Base-by-base conservation (phyloP, 2,113 vertebrate species). In the Lates calcarifer region DNA sequence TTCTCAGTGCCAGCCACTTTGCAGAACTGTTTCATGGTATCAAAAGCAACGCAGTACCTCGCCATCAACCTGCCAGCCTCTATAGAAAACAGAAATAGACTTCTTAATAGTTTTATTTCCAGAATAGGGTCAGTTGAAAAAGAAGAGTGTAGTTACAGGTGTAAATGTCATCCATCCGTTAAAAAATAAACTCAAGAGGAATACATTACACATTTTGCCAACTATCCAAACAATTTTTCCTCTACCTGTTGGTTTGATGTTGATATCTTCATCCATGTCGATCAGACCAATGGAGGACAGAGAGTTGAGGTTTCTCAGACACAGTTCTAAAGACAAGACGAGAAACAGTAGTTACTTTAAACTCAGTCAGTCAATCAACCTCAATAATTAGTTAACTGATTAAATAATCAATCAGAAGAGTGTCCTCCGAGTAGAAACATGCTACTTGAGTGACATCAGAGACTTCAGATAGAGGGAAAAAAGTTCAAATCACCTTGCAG, bases 161-260 rank as follows among this genome's bases (percentile, higher is more conserved):
- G 17, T n/a, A 55, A 41, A 29, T 47, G 10, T 28, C 20, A 39
- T n/a, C 1, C 35, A 41, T 5, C 1, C 2, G 35, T 33, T n/a
- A 60, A 67, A 35, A 47, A 51, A 12, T 22, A 2, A 67, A 20
- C 33, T 18, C 28, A 47, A 61, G 18, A 20, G 7, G 12, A 62
- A 11, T 2, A 66, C 1, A 35, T 28, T 24, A 13, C 20, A 6
- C 29, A 53, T 29, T 26, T 53, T 49, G 7, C 1, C 1, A 57
- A 43, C 1, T 10, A 67, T 22, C 43, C 12, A 18, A 56, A 37
- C 3, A 7, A 28, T 56, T 12, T 24, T 2, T 1, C 29, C 2
- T 69, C 61, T 94, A 99, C 98, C 97, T 94, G 97, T 99, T 83
- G 98, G 94, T 84, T 97, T 99, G 92, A 99, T 98, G 95, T 97